Conservation (phyloP, 2,797 vertebrate genomes). For the Girardinus metallicus region DNA sequence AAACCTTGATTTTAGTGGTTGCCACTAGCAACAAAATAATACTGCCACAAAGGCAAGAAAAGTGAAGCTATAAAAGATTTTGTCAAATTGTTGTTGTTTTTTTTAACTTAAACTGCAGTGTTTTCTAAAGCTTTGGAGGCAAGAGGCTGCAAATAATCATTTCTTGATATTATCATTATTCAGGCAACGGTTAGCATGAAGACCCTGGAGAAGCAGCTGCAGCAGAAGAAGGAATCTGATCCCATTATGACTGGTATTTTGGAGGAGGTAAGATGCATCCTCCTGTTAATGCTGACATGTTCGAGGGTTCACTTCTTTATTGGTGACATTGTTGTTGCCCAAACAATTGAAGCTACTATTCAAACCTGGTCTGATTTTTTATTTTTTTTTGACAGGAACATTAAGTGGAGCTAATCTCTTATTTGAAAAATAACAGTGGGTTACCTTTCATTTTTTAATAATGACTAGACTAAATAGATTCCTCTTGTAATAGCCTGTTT, state of each 20-base stretch:
- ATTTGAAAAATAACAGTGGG: background rate
- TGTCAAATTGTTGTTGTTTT: background rate
- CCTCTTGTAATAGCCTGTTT: background rate
- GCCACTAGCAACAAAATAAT: constrained; percentile 8
- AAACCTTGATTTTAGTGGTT: constrained; percentile 14
- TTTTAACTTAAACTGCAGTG: background rate
- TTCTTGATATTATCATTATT: constrained; percentile 5
- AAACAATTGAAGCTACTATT: background rate
- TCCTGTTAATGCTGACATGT: background rate
- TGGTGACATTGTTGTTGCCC: background rate
- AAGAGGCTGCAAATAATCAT: background rate
- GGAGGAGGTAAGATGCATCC: constrained; percentile 86
- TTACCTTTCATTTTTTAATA: background rate
- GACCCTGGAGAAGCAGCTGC: constrained; percentile 84
- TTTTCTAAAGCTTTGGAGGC: background rate
- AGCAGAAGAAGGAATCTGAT: constrained; percentile 88
- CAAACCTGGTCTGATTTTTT: background rate
- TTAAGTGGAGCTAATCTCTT: background rate
- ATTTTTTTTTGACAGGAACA: background rate
- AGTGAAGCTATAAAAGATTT: background rate
- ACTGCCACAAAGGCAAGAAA: constrained; percentile 11
- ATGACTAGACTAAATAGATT: background rate
- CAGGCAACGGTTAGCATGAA: constrained; percentile 73
- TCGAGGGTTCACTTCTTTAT: background rate
- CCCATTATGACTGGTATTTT: constrained; percentile 91